phyloP scores from a whole-genome alignment of 2,113 vertebrate species.

The Eulemur macaco region DNA sequence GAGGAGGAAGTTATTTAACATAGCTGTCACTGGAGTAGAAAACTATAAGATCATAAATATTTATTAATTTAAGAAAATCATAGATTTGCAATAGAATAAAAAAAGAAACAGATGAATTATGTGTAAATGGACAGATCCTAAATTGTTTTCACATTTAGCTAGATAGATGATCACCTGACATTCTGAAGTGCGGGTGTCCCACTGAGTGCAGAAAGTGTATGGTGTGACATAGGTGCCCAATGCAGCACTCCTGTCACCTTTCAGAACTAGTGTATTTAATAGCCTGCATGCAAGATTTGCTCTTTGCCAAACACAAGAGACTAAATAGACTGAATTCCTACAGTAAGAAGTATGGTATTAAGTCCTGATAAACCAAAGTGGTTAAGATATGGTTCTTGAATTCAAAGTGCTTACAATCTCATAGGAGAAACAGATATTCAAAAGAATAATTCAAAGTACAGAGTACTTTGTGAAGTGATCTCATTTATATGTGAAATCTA shows the following conservation, averaged over 20 bases:
- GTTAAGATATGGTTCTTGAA: no score
- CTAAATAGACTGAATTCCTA: no score
- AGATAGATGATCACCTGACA: neutral
- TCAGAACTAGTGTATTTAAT: neutral
- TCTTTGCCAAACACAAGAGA: neutral
- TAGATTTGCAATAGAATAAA: neutral
- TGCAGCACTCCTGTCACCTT: neutral
- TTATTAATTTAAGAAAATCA: neutral
- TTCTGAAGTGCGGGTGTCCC: no score
- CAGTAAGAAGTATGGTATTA: neutral
- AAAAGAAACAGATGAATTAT: no score
- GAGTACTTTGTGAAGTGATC: neutral
- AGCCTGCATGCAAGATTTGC: neutral
- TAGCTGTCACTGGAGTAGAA: neutral
- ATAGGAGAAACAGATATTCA: neutral
- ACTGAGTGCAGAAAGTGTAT: neutral
- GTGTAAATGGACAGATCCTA: neutral
- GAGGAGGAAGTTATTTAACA: neutral
- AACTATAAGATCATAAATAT: neutral
- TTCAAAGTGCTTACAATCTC: neutral
- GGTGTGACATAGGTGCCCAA: neutral
- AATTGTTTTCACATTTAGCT: neutral
- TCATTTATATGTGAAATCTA: neutral
- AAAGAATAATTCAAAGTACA: neutral
- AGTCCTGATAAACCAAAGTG: neutral